Evolutionary conservation across 2,888 invertebrate species (phyloP), one percentile per base, ranked within the genome.

Genomic region (Drosophila setosimentum): DNA sequence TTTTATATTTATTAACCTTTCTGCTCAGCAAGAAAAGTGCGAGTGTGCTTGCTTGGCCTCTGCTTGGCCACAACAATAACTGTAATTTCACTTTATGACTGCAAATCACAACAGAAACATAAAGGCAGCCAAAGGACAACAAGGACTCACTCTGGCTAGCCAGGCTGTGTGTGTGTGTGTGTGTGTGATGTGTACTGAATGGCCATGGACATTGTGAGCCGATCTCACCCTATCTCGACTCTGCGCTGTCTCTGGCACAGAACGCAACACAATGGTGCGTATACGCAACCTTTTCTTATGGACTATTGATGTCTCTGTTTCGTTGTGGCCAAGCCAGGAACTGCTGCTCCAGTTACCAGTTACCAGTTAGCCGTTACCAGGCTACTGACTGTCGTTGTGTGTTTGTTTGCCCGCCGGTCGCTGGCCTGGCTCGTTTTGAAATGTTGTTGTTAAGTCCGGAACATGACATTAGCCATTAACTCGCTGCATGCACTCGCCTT

Each of bases 391-490:
- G 66, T 30, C 53, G 42, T 53, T 68, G 72, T 27, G 18, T 50
- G 51, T 66, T 73, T 86, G 80, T 83, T 83, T 87, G 89, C 73
- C 78, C 76, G 80, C 72, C 83, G 89, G 78, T 69, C 49, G 53
- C 68, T 53, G 48, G 67, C 54, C 68, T 60, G 66, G 78, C 78
- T 89, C 85, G 83, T 82, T 81, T 79, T 80, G 79, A 82, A 82
- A 89, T 86, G 83, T 77, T 88, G 90, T 89, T 87, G 90, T 87
- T 90, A 90, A 87, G 90, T 85, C 87, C 78, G 84, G 77, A 82
- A 91, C 90, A 90, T 89, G 91, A 89, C 84, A 91, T 90, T 87
- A 91, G 91, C 91, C 89, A 90, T 91, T 91, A 91, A 90, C 91
- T 89, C 89, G 86, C 82, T 84, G 83, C 82, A 89, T 91, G 89